Conservation (phyloP, 2,888 invertebrate genomes). For the Dichetophora obliterata region DNA sequence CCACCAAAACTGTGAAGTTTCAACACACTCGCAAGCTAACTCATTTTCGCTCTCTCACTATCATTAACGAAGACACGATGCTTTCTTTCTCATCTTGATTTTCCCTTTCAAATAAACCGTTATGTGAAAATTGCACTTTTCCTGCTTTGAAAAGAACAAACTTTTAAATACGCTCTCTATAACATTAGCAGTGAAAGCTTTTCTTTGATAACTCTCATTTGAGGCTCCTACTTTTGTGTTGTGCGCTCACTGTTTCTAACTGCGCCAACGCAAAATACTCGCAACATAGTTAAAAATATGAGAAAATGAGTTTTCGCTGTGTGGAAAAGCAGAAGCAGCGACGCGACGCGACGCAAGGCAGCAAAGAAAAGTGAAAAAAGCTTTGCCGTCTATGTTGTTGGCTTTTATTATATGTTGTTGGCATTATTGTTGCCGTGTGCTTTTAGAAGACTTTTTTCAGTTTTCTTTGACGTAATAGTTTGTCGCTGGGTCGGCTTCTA, state of each 20-base stretch:
- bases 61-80: too few relatives aligned
- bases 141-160: neutral
- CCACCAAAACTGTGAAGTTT: neutral
- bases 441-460: neutral
- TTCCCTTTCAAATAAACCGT: neutral
- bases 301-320: neutral
- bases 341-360: neutral
- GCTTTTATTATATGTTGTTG: neutral
- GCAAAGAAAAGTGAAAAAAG: conserved; percentile 15
- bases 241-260: too few relatives aligned
- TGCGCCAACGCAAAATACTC: neutral
- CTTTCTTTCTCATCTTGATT: neutral
- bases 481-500: neutral
- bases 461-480: neutral
- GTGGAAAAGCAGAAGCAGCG: neutral
- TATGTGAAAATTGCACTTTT: conserved; percentile 4
- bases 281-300: neutral
- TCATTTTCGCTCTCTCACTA: neutral
- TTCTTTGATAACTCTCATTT: too few relatives aligned
- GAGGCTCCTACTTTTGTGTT: too few relatives aligned
- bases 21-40: neutral
- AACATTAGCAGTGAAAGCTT: too few relatives aligned
- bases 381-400: neutral
- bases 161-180: neutral
- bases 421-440: conserved; percentile 42